phyloP scores from a whole-genome alignment of 1,140 invertebrate species.

The Papilio polyxenes region DNA sequence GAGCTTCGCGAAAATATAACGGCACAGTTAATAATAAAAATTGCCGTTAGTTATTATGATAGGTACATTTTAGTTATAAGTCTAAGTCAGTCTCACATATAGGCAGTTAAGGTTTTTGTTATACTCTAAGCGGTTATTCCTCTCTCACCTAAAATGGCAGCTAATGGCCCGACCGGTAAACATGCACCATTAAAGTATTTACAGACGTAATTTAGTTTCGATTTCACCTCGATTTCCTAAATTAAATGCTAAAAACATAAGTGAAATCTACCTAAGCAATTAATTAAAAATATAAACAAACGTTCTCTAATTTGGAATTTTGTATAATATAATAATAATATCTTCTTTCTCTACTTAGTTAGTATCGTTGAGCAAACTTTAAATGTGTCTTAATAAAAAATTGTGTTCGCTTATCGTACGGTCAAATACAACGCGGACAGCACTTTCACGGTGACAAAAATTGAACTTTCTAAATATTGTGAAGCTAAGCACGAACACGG shows the following conservation, averaged over 20 bases:
- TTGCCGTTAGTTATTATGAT: neutral
- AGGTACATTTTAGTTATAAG: neutral
- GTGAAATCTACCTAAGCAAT: neutral
- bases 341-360: no score
- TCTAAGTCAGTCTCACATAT: neutral
- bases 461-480: conserved; percentile 62
- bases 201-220: conserved; percentile 13
- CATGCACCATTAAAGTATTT: conserved; percentile 31
- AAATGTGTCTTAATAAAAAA: neutral
- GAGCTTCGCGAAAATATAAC: neutral
- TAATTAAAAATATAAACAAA: neutral
- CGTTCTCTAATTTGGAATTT: neutral
- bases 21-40: conserved; percentile 8
- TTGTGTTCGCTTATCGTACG: neutral
- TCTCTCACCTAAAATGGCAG: conserved; percentile 29
- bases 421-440: conserved; percentile 4
- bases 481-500: conserved; percentile 50
- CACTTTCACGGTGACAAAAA: conserved; percentile 63
- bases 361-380: neutral
- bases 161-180: conserved; percentile 23
- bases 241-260: neutral
- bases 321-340: no score
- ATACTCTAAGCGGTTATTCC: conserved; percentile 8
- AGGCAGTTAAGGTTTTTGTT: conserved; percentile 26
- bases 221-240: conserved; percentile 25